A percentile compares a stretch with the other conserved stretches of the same genome.
Conservation (phyloP, 1,140 invertebrate genomes). For the Saxidomus purpurata region DNA sequence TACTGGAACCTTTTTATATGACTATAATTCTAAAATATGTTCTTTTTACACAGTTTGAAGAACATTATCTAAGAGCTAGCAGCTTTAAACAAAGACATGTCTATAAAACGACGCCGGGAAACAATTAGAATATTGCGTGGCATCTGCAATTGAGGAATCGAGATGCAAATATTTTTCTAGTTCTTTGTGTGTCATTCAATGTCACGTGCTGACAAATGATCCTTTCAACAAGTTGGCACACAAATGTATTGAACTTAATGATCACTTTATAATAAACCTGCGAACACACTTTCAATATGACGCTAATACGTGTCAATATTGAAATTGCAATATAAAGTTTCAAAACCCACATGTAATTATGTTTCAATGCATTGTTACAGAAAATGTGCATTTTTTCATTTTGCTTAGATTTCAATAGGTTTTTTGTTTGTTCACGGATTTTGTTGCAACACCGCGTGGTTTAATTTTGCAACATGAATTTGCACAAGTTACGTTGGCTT, state of each 20-base stretch:
- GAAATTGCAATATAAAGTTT: not conserved
- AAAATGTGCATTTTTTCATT: conserved; percentile 1
- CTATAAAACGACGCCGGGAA: too few relatives aligned
- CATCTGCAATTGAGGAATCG: too few relatives aligned
- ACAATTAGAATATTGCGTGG: too few relatives aligned
- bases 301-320: conserved; percentile 46
- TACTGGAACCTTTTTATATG: too few relatives aligned
- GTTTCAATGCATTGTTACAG: conserved; percentile 9
- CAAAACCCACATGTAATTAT: conserved; percentile 1
- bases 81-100: too few relatives aligned
- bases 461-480: not conserved
- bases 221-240: too few relatives aligned
- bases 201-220: too few relatives aligned
- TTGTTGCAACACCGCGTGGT: not conserved
- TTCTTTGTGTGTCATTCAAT: too few relatives aligned
- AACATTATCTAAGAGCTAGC: too few relatives aligned
- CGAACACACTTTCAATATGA: conserved; percentile 15
- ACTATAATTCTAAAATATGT: too few relatives aligned
- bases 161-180: too few relatives aligned
- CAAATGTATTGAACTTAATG: not conserved
- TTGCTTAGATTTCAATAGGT: conserved; percentile 20
- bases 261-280: conserved; percentile 5
- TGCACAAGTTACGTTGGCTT: not conserved
- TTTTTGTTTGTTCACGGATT: not conserved
- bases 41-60: too few relatives aligned